A percentile compares a stretch with the other conserved stretches of the same genome.
Conservation (phyloP, 2,797 vertebrate species). For the Trematomus bernacchii region DNA sequence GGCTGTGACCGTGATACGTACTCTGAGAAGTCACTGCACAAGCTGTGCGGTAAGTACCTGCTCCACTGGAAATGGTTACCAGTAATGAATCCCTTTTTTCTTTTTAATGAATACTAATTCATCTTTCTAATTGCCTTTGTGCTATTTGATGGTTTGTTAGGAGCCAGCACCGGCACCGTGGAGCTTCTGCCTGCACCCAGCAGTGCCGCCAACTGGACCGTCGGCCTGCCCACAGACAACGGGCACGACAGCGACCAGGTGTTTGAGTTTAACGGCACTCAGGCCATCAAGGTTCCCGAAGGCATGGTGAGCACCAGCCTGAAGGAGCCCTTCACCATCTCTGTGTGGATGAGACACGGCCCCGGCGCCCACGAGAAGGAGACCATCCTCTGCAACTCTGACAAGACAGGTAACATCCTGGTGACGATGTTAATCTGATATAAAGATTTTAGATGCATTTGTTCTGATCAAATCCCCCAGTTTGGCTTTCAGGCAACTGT, state of each 20-base stretch:
- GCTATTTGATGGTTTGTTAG: conserved; percentile 71
- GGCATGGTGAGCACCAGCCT: conserved; percentile 89
- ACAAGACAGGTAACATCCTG: conserved; percentile 89
- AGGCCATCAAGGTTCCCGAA: conserved; percentile 93
- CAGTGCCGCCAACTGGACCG: conserved; percentile 92
- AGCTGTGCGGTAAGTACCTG: conserved; percentile 91
- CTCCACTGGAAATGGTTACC: background rate
- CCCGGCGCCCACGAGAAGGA: conserved; percentile 94
- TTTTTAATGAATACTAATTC: background rate
- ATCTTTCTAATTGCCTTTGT: background rate
- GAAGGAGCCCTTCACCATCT: conserved; percentile 94
- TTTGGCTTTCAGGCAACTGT: background rate
- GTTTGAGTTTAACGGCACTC: conserved; percentile 98
- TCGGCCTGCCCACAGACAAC: conserved; percentile 94
- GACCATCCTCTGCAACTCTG: conserved; percentile 96
- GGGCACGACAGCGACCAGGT: conserved; percentile 98
- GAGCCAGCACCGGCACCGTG: conserved; percentile 89
- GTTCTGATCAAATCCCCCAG: background rate
- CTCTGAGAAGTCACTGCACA: conserved; percentile 97
- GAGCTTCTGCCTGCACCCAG: conserved; percentile 96
- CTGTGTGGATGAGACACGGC: conserved; percentile 97
- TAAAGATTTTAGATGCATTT: background rate
- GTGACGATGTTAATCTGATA: background rate
- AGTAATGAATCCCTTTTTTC: background rate
- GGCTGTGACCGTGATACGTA: conserved; percentile 98